Base-by-base conservation (phyloP, 1,140 invertebrate species). In the Polypedilum pembai region DNA sequence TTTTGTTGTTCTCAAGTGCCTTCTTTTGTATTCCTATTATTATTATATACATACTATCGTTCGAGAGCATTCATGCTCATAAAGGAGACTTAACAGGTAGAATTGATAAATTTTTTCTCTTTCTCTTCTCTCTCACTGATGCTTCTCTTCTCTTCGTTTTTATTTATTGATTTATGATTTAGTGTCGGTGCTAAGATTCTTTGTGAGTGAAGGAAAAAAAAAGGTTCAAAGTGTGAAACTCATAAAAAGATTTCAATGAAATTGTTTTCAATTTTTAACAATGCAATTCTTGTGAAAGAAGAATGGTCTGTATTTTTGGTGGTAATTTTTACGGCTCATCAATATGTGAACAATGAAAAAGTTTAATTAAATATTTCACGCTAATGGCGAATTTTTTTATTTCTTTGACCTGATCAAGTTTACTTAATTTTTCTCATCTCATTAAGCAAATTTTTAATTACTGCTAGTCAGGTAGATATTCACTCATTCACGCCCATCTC, bases 101-200 rank as follows among this genome's bases (percentile, higher is more conserved):
- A 56, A 56, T 56, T 56, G 45, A 56, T 56, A 56, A 56, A 15
- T 56, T 56, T 56, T 56, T 56, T n/a, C n/a, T n/a, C n/a, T n/a
- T 56, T 8, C n/a, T 8, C n/a, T 45, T 12, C 41, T 45, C 15
- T 12, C 15, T 45, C 15, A 4, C 41, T 12, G 4, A 8, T 56
- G 12, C 45, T 12, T 56, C 45, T 56, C 45, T 56, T n/a, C 41
- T 56, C 45, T 56, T 56, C 3, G 45, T 56, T 56, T n/a, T n/a
- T 56, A n/a, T 56, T 56, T 56, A 56, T 56, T 56, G 45, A 56
- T 56, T 56, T 56, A 56, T 56, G 45, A 56, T 56, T 56, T 56
- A 56, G 45, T 56, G 45, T 56, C 45, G 45, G 45, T 56, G 45
- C 45, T 56, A 56, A 56, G 45, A 56, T 56, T 45, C 41, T 45